A percentile compares a stretch with the other conserved stretches of the same genome.
phyloP scores from a whole-genome alignment of 2,888 invertebrate genomes.

The Diadromus collaris region DNA sequence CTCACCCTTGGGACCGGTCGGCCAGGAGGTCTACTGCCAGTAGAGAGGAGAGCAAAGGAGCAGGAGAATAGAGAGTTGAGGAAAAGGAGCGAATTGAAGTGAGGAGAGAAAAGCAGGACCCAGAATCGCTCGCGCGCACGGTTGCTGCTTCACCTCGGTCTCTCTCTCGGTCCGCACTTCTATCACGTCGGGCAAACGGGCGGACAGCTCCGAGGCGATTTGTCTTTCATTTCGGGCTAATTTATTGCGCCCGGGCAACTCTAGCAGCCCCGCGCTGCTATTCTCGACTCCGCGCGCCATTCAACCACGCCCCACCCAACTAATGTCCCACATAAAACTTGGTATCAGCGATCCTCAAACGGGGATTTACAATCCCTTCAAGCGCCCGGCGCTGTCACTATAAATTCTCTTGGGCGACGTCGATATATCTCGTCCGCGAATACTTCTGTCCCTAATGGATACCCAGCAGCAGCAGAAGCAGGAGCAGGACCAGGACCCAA shows the following conservation, averaged over 20 bases:
- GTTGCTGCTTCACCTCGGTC: conserved; percentile 73
- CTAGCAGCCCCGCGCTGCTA: conserved; percentile 71
- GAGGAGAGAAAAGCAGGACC: conserved; percentile 48
- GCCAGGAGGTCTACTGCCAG: conserved; percentile 54
- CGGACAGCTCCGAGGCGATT: conserved; percentile 80
- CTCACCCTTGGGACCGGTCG: conserved; percentile 66
- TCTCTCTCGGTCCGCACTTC: conserved; percentile 73
- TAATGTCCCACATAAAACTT: conserved; percentile 80
- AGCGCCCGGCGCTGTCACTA: conserved; percentile 78
- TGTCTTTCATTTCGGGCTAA: conserved; percentile 80
- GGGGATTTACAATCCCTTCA: conserved; percentile 80
- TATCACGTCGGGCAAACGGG: conserved; percentile 79
- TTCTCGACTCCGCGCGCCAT: conserved; percentile 73
- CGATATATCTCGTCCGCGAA: conserved; percentile 79
- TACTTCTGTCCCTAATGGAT: conserved; percentile 80
- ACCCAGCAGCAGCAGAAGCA: conserved; percentile 62
- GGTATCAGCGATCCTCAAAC: conserved; percentile 80
- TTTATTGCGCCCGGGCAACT: conserved; percentile 78
- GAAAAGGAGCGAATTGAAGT: conserved; percentile 46
- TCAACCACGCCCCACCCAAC: conserved; percentile 80
- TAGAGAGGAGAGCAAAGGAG: conserved; percentile 50
- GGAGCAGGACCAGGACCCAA: conserved; percentile 52
- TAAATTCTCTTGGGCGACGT: conserved; percentile 78
- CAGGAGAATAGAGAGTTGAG: conserved; percentile 53
- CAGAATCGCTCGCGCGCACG: conserved; percentile 62